These are phyloP conservation scores for Euborellia annulipes DNA, from an alignment of 1,140 invertebrate genomes.

Conservation along the genomic window DNA sequence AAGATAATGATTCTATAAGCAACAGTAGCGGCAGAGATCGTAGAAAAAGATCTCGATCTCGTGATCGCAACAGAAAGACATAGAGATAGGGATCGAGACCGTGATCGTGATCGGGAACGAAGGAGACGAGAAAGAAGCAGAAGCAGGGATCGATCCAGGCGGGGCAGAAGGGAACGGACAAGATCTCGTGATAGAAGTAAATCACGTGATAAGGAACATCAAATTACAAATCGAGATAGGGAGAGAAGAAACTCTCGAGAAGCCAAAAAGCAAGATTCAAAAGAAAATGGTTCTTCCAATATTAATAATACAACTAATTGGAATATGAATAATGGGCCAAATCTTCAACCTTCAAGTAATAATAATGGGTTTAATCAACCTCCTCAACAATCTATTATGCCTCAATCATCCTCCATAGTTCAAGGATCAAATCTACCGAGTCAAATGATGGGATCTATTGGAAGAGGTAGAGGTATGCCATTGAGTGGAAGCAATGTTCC, in stretches of 20 bases:
- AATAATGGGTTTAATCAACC: background rate
- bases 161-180: no score
- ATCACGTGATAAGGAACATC: no score
- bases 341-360: no score
- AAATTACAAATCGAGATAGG: background rate
- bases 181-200: no score
- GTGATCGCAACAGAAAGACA: constrained; percentile 3
- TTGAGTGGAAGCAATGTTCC: background rate
- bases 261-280: no score
- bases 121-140: constrained; percentile 7
- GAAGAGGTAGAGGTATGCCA: background rate
- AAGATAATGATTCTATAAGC: constrained; percentile 1
- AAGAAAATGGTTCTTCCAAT: no score
- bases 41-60: constrained; percentile 5
- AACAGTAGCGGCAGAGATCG: constrained; percentile 3
- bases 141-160: constrained; percentile 4
- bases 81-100: constrained; percentile 8
- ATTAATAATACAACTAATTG: no score
- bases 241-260: no score
- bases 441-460: background rate
- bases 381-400: no score
- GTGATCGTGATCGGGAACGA: constrained; percentile 3
- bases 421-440: no score
- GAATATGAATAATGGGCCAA: no score
- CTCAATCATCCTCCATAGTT: no score